Evolutionary conservation across 2,113 vertebrate genomes (phyloP), one percentile per base, ranked within the genome.

Genomic region (Percina caprodes): DNA sequence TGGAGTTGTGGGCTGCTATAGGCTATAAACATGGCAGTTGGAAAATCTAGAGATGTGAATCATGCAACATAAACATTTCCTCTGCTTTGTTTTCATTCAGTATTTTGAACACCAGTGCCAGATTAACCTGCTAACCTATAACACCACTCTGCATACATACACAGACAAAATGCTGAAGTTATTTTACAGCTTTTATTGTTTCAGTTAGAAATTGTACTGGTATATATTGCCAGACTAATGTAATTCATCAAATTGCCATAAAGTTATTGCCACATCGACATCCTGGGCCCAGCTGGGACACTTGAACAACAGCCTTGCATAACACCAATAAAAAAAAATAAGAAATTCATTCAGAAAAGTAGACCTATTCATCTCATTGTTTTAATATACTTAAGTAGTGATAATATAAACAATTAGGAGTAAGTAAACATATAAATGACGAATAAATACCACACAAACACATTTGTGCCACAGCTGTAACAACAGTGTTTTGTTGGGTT

Each of bases 401-500:
- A 59, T 35, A 13, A 21, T n/a, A 7, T 6, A 2, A 23, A 24
- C 35, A 14, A 74, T 61, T 16, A 16, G 23, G 21, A 35, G 3
- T 2, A 74, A 24, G 69, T 9, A 45, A 5, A 21, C 15, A 8
- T 58, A 8, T 35, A 10, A 9, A n/a, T 61, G 14, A 69, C 21
- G 18, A 4, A 23, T 26, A 39, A 54, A 69, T 23, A 70, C 5
- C 26, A 21, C 48, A 61, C 52, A 56, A 5, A 60, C 42, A 75
- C 33, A 8, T 1, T 33, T 2, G 5, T 56, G 24, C 56, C 33
- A 2, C 7, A 46, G 60, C 1, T 9, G 59, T 35, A 33, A 39
- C 48, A 23, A 13, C 19, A 42, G 18, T 7, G 55, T 61, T 77
- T 76, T 42, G 51, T 45, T 52, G 68, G 30, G 51, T 77, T 85